Base-by-base conservation (phyloP, 2,888 invertebrate genomes). In the Lithophane leautieri region DNA sequence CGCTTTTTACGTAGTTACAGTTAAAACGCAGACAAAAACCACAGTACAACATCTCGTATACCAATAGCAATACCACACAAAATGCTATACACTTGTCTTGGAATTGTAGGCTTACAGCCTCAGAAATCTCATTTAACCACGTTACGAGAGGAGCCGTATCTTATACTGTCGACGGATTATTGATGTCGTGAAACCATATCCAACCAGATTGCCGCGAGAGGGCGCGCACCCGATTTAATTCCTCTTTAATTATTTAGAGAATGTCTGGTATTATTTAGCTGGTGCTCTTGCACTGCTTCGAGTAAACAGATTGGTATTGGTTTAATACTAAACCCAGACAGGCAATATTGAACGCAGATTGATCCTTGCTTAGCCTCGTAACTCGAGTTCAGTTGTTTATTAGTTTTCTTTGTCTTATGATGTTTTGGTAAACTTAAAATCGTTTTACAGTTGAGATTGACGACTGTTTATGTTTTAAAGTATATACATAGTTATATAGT, bases 131-230 rank as follows among this genome's bases (percentile, higher is more conserved):
- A 87, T 91, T 88, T 86, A 84, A 82, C 72, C 60, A 40, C n/a
- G 66, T 78, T 78, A 79, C 71, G 80, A 68, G 76, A 52, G 68
- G 65, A 77, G 76, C 61, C 68, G 78, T 83, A 85, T 86, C 85
- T 81, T 81, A 67, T 73, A 82, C 79, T 78, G 84, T 83, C 82
- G 65, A 80, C 83, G 89, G 89, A 88, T 90, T 90, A 91, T 91
- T 89, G 88, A 90, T 87, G 89, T 84, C 82, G 81, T 68, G 80
- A 83, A 85, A 83, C 81, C 86, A 88, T 88, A 88, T 86, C 86
- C 85, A 70, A 50, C 76, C 76, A 84, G 88, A 87, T 86, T 88
- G 88, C 86, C 82, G 81, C 80, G 76, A 86, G 78, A 75, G 84
- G 81, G 86, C 77, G 78, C 66, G 58, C 79, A 68, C 76, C 69